phyloP scores from a whole-genome alignment of 2,797 vertebrate species.

The Rhynchonycteris naso region DNA sequence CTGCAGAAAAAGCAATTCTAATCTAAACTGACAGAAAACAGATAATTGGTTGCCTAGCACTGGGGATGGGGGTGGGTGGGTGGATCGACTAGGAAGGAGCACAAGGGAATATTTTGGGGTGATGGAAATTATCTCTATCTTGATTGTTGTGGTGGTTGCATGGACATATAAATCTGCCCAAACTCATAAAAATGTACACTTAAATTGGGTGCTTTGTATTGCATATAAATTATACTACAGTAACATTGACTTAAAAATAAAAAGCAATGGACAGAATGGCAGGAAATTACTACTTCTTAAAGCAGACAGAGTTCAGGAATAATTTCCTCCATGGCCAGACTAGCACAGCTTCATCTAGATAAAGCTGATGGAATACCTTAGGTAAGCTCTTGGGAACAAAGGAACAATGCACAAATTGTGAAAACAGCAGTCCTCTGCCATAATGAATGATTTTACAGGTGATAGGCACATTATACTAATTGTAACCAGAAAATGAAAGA shows the following conservation, averaged over 20 bases:
- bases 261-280: slow-evolving; percentile 30
- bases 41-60: background rate
- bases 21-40: slow-evolving; percentile 7
- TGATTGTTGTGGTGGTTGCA: background rate
- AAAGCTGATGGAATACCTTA: background rate
- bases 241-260: background rate
- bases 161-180: slow-evolving; percentile 26
- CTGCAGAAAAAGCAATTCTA: background rate
- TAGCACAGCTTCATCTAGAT: background rate
- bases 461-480: background rate
- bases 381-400: background rate
- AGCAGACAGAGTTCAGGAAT: slow-evolving; percentile 25
- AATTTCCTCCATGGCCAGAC: background rate
- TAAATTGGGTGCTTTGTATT: background rate
- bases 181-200: slow-evolving; percentile 28
- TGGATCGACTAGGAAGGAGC: background rate
- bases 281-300: slow-evolving; percentile 60
- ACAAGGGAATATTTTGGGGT: background rate
- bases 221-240: slow-evolving; percentile 8
- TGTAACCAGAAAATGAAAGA: slow-evolving; percentile 39
- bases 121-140: background rate
- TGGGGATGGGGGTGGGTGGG: background rate
- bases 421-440: background rate
- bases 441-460: background rate
- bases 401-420: background rate